Evolutionary conservation across 2,113 vertebrate genomes (phyloP).

Genomic region (Cebidichthys violaceus): DNA sequence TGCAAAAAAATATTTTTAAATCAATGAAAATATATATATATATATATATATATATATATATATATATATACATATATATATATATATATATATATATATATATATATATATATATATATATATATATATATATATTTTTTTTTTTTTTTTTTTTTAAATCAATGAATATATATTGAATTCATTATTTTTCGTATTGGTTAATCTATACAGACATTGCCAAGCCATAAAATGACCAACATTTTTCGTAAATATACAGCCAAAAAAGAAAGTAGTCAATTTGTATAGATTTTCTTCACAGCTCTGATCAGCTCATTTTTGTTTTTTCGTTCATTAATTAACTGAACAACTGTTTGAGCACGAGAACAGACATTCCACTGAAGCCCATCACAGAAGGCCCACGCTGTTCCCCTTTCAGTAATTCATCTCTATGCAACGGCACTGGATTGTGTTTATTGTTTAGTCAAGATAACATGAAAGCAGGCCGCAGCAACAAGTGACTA

Average conservation of each 20-base stretch:
- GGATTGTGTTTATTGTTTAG: slow-evolving; percentile 4
- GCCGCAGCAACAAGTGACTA: not conserved
- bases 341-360: not conserved
- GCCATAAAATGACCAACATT: no score
- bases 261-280: no score
- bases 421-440: not conserved
- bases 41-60: no score
- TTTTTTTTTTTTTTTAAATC: no score
- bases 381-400: not conserved
- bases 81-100: no score
- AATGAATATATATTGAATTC: no score
- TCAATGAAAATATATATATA: no score
- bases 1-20: not conserved
- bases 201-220: not conserved
- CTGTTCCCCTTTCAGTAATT: not conserved
- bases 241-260: no score
- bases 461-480: slow-evolving; percentile 10
- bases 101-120: no score
- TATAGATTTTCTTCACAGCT: not conserved
- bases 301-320: not conserved
- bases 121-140: no score
- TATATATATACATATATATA: no score
- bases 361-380: not conserved
- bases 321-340: not conserved
- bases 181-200: not conserved